Base-by-base conservation (phyloP, 1,140 invertebrate genomes). In the Subanguina moxae region DNA sequence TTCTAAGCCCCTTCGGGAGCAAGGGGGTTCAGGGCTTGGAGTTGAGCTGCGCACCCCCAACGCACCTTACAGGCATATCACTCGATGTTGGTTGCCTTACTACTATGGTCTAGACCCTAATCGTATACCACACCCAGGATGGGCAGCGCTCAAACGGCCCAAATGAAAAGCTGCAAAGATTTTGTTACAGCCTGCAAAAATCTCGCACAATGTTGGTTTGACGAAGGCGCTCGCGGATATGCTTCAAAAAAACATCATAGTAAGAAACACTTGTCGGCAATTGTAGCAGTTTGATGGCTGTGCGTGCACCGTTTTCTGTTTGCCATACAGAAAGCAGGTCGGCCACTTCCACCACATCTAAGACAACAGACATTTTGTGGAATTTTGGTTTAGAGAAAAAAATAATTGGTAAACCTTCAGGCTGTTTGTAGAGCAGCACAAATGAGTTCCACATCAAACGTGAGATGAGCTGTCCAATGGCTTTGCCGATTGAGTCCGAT, bases 161-260 rank as follows among this genome's bases (percentile, higher is more conserved):
- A n/a, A n/a, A n/a, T n/a, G n/a, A n/a, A n/a, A n/a, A n/a, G n/a
- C n/a, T n/a, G n/a, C n/a, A n/a, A n/a, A n/a, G n/a, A n/a, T n/a
- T n/a, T n/a, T n/a, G n/a, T n/a, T n/a, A n/a, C n/a, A n/a, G n/a
- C n/a, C n/a, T n/a, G n/a, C n/a, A n/a, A n/a, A n/a, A n/a, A n/a
- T n/a, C n/a, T n/a, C 67, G 63, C n/a, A 78, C 78, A 23, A 80
- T 80, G 45, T 82, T 80, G 30, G 78, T 72, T 48, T 80, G 73
- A 65, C 71, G 58, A 23, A 80, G 62, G 19, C 59, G 57, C 43
- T 79, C 74, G n/a, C 71, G 71, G 32, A 73, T 66, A 62, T 82
- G 72, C 64, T 80, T 80, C 19, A 80, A 45, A 57, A 80, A 80
- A 1, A 66, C 65, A 27, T 73, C 72, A 69, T 72, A 79, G 43